These are phyloP conservation scores for Canis aureus DNA, from an alignment of 2,113 vertebrate genomes.

Conservation along the genomic window DNA sequence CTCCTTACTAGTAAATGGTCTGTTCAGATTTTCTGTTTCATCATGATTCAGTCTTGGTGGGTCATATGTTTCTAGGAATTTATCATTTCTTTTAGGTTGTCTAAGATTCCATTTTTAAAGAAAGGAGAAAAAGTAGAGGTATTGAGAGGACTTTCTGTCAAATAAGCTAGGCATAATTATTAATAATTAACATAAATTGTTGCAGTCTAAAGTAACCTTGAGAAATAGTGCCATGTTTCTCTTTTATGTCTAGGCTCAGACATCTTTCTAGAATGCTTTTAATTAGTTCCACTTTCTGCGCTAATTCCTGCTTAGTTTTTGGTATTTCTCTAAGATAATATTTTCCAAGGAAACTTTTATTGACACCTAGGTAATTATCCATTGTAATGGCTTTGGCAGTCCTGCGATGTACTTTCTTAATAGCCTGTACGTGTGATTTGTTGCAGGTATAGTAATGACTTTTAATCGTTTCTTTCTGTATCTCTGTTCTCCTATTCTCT, in stretches of 20 bases:
- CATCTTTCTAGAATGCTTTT: not conserved
- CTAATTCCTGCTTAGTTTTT: not conserved
- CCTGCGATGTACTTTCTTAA: not conserved
- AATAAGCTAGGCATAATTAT: not conserved
- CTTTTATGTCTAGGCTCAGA: not conserved
- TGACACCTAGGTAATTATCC: not conserved
- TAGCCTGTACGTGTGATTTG: not conserved
- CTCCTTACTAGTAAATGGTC: not conserved
- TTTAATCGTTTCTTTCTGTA: not conserved
- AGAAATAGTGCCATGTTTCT: not conserved
- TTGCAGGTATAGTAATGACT: not conserved
- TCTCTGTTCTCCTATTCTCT: not conserved
- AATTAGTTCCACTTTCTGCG: not conserved
- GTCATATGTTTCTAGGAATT: not conserved
- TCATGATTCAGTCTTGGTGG: not conserved
- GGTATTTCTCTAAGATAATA: not conserved
- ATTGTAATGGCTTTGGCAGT: not conserved
- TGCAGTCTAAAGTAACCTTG: not conserved
- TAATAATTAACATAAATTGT: not conserved
- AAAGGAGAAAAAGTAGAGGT: not conserved
- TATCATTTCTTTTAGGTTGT: not conserved
- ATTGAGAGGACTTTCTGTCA: not conserved
- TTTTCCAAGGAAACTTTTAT: not conserved
- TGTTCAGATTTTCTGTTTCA: not conserved
- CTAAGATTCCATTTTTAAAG: not conserved